Evolutionary conservation across 2,113 vertebrate genomes (phyloP).

Genomic region (Leucoraja erinaceus): DNA sequence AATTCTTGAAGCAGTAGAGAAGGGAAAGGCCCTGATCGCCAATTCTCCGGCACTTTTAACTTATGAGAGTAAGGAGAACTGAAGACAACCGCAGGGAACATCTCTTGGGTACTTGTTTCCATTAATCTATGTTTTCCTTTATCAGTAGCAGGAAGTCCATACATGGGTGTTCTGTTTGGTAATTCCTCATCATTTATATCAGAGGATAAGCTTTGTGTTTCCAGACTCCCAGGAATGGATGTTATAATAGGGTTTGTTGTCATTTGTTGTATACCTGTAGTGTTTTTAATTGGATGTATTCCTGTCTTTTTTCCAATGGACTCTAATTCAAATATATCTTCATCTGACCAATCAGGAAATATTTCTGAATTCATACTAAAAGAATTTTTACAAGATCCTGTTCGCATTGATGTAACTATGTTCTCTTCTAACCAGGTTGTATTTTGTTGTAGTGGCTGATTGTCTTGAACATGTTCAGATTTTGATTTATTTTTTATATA

Average conservation of each 20-base stretch:
- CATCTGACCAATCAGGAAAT: conserved; percentile 82
- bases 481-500: conserved; percentile 59
- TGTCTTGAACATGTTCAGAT: conserved; percentile 50
- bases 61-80: conserved; percentile 73
- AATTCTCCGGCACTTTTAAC: conserved; percentile 73
- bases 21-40: conserved; percentile 69
- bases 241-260: conserved; percentile 49
- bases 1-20: conserved; percentile 67
- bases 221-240: conserved; percentile 83
- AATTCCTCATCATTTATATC: conserved; percentile 60
- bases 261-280: conserved; percentile 49
- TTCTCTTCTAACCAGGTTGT: conserved; percentile 44
- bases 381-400: conserved; percentile 56
- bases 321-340: conserved; percentile 76
- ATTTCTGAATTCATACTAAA: conserved; percentile 65
- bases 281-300: conserved; percentile 52
- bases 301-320: conserved; percentile 59
- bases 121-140: conserved; percentile 51
- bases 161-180: conserved; percentile 60
- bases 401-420: conserved; percentile 44
- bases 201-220: conserved; percentile 62
- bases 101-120: conserved; percentile 43
- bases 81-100: conserved; percentile 61
- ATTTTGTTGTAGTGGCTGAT: conserved; percentile 49
- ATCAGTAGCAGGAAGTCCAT: conserved; percentile 61